Percentiles rank a stretch among this genome's conserved stretches.
phyloP scores from a whole-genome alignment of 2,888 invertebrate species.

The Crioceris asparagi region DNA sequence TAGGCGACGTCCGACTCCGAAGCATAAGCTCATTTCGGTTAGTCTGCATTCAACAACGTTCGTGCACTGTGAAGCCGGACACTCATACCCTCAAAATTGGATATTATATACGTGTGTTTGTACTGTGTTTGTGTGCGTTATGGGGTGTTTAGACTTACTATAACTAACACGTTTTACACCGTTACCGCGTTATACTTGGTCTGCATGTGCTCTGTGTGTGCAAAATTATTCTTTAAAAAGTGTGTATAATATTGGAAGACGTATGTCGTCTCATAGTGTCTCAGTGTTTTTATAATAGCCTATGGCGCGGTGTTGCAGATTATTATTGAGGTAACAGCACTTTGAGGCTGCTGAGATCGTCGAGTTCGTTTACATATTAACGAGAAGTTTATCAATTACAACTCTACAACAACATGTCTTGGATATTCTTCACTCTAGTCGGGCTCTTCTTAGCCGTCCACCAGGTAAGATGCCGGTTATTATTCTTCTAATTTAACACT shows the following conservation, averaged over 20 bases:
- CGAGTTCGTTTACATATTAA: slow-evolving; percentile 6
- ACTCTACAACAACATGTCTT: slow-evolving; percentile 33
- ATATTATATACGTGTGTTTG: slow-evolving; percentile 22
- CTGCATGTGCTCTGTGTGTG: too few species aligned
- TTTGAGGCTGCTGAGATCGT: slow-evolving; percentile 31
- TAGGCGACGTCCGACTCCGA: slow-evolving; percentile 19
- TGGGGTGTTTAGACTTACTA: slow-evolving; percentile 25
- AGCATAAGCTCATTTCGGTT: slow-evolving; percentile 20
- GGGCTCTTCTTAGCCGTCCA: slow-evolving; percentile 32
- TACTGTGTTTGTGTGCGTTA: slow-evolving; percentile 24
- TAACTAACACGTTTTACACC: slow-evolving; percentile 15
- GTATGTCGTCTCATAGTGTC: too few species aligned
- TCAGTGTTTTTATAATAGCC: slow-evolving; percentile 27
- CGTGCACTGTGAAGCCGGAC: slow-evolving; percentile 15
- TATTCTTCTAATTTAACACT: too few species aligned
- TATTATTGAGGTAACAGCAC: slow-evolving; percentile 38
- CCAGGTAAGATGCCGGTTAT: slow-evolving; percentile 31
- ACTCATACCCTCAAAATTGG: slow-evolving; percentile 16
- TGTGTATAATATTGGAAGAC: too few species aligned
- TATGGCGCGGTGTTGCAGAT: slow-evolving; percentile 40
- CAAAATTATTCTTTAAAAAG: background rate
- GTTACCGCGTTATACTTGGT: too few species aligned
- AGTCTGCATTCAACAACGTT: slow-evolving; percentile 3
- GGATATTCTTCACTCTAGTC: slow-evolving; percentile 34
- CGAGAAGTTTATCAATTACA: background rate